Base-by-base conservation (phyloP, 2,113 vertebrate species). In the Athene cunicularia region DNA sequence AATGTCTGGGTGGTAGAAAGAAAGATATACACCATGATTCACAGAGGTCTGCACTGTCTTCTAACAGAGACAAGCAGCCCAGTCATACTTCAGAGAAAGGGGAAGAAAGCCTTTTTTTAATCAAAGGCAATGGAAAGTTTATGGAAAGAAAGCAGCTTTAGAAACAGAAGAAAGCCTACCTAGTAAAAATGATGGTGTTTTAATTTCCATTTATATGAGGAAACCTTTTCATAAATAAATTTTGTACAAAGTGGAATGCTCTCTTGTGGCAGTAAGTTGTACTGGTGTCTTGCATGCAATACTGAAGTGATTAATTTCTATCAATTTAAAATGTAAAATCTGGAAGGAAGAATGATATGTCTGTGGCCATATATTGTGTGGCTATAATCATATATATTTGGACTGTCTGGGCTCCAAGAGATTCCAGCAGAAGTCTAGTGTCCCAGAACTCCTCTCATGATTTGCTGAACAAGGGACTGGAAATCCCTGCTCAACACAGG, bases 261-360 rank as follows among this genome's bases (percentile, higher is more conserved):
- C 14, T 75, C 30, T 87, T 43, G 20, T 52, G 73, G 23, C 23
- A 43, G 14, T 30, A 76, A 74, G 12, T 37, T 88, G 17, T 45
- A 84, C 7, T 59, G 8, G 15, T 73, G 15, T 60, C 23, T 81
- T 71, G 21, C 27, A 55, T 0, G 0, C 12, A 55, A 18, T 56
- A 49, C 2, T 21, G 16, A 67, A 76, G 22, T 68, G n/a, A 81
- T 63, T 74, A 1, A 60, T 87, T 91, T 75, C 6, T 15, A 55
- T 6, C 56, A 50, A 75, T 81, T 91, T n/a, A 35, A 80, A 88
- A 76, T 33, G 3, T 33, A 75, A 84, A 93, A 72, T 71, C 14
- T 39, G 16, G 56, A 90, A 50, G 12, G 85, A 88, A 63, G 21
- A 60, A 11, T 16, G 4, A 8, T 66, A 45, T 47, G 1, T 23